Evolutionary conservation across 1,140 invertebrate genomes (phyloP).

Genomic region (Probaryconus sp.): DNA sequence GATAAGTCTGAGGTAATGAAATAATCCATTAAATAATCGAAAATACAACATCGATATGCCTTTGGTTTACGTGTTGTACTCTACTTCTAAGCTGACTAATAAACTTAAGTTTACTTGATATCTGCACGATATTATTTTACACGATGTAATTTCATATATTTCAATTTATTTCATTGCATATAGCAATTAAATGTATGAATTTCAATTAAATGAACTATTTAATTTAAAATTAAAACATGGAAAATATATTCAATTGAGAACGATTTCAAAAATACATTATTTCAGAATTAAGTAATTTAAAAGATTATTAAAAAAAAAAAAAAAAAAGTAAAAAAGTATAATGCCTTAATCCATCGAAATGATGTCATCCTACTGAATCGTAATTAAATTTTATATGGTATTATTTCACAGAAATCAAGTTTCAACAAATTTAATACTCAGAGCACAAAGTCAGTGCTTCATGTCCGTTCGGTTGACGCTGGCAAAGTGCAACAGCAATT

Average conservation of each 20-base stretch:
- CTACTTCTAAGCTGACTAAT: slow-evolving; percentile 1
- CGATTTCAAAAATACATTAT: too few relatives aligned
- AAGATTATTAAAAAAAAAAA: too few relatives aligned
- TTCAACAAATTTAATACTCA: slow-evolving; percentile 87
- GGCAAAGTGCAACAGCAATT: slow-evolving; percentile 84
- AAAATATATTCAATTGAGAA: too few relatives aligned
- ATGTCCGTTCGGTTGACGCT: slow-evolving; percentile 83
- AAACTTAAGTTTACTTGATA: not conserved
- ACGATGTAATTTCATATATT: too few relatives aligned
- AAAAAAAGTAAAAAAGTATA: too few relatives aligned
- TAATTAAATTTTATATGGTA: slow-evolving; percentile 42
- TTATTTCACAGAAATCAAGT: slow-evolving; percentile 84
- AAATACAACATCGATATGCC: slow-evolving; percentile 26
- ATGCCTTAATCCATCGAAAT: too few relatives aligned
- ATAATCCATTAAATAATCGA: slow-evolving; percentile 51
- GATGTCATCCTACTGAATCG: slow-evolving; percentile 3
- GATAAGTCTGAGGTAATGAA: slow-evolving; percentile 53
- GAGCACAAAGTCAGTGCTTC: slow-evolving; percentile 83
- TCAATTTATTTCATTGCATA: too few relatives aligned
- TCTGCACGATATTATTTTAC: too few relatives aligned
- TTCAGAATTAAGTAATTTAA: too few relatives aligned
- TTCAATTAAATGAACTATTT: too few relatives aligned
- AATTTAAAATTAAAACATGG: too few relatives aligned
- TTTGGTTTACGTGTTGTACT: slow-evolving; percentile 36
- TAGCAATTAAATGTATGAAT: too few relatives aligned